phyloP scores from a whole-genome alignment of 2,888 invertebrate species.

The Diabrotica balteata region DNA sequence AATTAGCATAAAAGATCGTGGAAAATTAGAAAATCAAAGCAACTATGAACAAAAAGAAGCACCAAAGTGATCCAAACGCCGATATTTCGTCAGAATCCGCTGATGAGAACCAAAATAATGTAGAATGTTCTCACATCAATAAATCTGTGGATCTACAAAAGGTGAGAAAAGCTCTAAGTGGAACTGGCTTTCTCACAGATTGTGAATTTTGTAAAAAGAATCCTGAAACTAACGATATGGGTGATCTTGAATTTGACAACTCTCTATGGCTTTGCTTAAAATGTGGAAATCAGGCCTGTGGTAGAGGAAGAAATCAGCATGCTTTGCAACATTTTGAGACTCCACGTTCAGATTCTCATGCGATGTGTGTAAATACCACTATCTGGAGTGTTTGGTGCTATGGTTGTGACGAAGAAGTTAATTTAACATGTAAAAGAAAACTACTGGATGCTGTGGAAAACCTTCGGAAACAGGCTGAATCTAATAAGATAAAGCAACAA shows the following conservation, averaged over 20 bases:
- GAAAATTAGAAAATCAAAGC: conserved; percentile 13
- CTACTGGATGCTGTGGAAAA: conserved; percentile 78
- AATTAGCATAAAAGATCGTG: conserved; percentile 30
- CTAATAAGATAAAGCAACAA: conserved; percentile 41
- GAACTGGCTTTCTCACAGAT: conserved; percentile 62
- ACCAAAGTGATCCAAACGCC: conserved; percentile 71
- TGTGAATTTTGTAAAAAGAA: conserved; percentile 59
- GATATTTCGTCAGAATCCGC: conserved; percentile 77
- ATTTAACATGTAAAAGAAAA: conserved; percentile 66
- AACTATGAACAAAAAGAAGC: conserved; percentile 76
- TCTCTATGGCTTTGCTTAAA: conserved; percentile 81
- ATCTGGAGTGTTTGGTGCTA: conserved; percentile 82
- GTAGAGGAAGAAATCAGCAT: conserved; percentile 72
- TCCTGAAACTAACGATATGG: conserved; percentile 44
- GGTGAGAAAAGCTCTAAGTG: conserved; percentile 63
- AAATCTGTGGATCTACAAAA: conserved; percentile 72
- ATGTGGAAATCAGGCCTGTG: conserved; percentile 82
- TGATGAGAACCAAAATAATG: conserved; percentile 69
- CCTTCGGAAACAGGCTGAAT: conserved; percentile 66
- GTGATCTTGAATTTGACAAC: conserved; percentile 60
- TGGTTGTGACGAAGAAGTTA: conserved; percentile 75
- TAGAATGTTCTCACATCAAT: conserved; percentile 73
- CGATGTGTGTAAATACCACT: conserved; percentile 74
- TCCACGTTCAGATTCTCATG: conserved; percentile 79
- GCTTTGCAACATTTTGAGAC: conserved; percentile 77